phyloP scores from a whole-genome alignment of 2,797 vertebrate species.

The Hypotaenidia philippensis region DNA sequence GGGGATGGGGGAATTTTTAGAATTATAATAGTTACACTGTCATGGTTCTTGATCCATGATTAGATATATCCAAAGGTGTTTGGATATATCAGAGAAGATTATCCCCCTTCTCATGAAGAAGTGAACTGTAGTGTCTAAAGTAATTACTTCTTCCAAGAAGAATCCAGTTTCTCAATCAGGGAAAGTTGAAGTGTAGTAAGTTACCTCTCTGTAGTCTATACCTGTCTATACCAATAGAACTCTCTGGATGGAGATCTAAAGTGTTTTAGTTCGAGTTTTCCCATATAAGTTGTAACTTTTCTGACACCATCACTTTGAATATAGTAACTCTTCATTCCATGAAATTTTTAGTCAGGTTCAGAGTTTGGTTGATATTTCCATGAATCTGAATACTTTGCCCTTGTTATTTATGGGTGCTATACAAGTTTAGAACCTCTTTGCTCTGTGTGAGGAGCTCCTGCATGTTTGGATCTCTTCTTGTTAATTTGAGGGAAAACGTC shows the following conservation, averaged over 20 bases:
- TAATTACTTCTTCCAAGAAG: not conserved
- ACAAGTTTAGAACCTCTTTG: not conserved
- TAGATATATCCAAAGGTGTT: not conserved
- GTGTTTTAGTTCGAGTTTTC: not conserved
- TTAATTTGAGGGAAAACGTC: not conserved
- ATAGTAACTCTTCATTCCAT: not conserved
- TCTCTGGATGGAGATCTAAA: not conserved
- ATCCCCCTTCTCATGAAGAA: not conserved
- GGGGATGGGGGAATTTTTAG: too few relatives aligned
- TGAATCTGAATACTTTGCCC: not conserved
- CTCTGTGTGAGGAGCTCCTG: not conserved
- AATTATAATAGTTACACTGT: not conserved
- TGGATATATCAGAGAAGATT: fast-evolving
- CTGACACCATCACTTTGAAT: not conserved
- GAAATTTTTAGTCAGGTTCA: not conserved
- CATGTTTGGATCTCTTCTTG: not conserved
- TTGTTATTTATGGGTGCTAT: not conserved
- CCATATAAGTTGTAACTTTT: not conserved
- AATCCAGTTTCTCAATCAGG: not conserved
- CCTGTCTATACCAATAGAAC: not conserved
- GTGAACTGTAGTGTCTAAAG: not conserved
- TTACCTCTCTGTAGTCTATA: not conserved
- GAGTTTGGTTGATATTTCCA: not conserved
- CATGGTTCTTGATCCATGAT: not conserved
- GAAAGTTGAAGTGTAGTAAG: not conserved